A percentile compares a stretch with the other conserved stretches of the same genome.
Evolutionary conservation across 2,797 vertebrate species (phyloP).

Genomic region (Gallirallus australis): DNA sequence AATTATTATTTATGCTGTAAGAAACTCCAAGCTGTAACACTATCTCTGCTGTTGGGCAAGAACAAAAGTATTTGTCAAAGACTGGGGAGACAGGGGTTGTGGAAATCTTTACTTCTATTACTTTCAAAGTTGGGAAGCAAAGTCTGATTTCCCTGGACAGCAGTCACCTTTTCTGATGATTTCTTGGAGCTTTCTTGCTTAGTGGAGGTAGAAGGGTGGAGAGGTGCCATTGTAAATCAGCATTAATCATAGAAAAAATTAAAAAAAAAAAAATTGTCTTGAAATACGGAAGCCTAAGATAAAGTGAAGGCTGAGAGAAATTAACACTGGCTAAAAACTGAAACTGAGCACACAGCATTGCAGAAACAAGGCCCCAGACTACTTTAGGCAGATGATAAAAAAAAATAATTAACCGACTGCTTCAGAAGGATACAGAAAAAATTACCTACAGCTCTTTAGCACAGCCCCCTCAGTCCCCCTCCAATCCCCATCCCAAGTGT

Average conservation of each 20-base stretch:
- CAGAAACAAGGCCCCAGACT: background rate
- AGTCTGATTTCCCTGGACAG: background rate
- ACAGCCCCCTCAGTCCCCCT: background rate
- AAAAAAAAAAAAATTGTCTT: background rate
- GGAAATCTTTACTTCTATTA: background rate
- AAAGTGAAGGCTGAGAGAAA: background rate
- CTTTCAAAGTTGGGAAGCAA: background rate
- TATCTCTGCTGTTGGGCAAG: background rate
- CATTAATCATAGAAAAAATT: background rate
- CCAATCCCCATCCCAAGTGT: fast-evolving
- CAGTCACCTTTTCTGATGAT: background rate
- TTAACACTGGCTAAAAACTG: background rate
- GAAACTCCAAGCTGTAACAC: background rate
- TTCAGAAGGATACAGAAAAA: background rate
- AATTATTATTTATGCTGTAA: background rate
- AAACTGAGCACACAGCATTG: background rate
- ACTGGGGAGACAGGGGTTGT: background rate
- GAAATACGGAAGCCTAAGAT: background rate
- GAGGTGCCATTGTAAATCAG: background rate
- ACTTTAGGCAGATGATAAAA: background rate
- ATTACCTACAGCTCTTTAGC: background rate
- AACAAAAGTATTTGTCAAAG: background rate
- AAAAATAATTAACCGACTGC: background rate
- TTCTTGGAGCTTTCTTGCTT: background rate
- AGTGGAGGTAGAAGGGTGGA: background rate